Percentiles rank a stretch among this genome's conserved stretches.
These are phyloP conservation scores for Anguilla obscura DNA, from an alignment of 2,797 vertebrate genomes.

Conservation along the genomic window DNA sequence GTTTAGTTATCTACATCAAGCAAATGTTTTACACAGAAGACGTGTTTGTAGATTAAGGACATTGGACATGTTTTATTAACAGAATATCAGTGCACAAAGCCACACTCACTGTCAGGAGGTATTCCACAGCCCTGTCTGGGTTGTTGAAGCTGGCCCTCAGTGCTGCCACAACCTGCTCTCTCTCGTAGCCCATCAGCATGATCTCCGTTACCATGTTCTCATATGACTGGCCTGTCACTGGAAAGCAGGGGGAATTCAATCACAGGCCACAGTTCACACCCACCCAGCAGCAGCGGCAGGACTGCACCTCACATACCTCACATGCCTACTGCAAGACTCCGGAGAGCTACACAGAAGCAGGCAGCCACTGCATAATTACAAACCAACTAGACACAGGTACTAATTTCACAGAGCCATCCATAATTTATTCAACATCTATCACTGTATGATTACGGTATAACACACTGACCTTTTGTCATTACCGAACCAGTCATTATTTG, in stretches of 20 bases:
- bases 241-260: background rate
- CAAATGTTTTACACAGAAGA: background rate
- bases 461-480: background rate
- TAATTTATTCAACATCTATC: background rate
- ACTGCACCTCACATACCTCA: background rate
- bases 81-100: background rate
- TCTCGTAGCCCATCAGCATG: conserved; percentile 97
- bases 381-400: background rate
- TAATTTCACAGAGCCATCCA: background rate
- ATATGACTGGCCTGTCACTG: conserved; percentile 93
- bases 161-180: conserved; percentile 90
- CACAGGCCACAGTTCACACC: background rate
- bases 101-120: conserved; percentile 85
- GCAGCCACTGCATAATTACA: background rate
- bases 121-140: conserved; percentile 95
- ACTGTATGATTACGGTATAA: background rate
- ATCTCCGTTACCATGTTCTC: conserved; percentile 98
- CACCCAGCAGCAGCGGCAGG: background rate
- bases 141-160: conserved; percentile 97
- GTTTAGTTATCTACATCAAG: background rate
- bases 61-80: background rate
- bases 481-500: conserved; percentile 4
- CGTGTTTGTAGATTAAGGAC: background rate
- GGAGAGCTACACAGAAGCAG: background rate
- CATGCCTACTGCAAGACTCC: background rate